These are phyloP conservation scores for Lathronympha strigana DNA, from an alignment of 2,888 invertebrate genomes.

Conservation along the genomic window DNA sequence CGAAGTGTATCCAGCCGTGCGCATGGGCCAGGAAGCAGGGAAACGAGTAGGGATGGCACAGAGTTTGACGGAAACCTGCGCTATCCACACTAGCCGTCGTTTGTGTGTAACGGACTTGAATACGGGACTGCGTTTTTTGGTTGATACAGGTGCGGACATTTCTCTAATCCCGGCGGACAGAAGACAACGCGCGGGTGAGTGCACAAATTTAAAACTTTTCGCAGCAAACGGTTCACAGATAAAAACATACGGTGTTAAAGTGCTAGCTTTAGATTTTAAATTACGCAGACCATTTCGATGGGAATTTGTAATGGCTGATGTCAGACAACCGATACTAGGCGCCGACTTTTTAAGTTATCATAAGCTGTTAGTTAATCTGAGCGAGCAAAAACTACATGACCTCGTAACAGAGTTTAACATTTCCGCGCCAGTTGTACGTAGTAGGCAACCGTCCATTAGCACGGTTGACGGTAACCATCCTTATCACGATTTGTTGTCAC, in stretches of 20 bases:
- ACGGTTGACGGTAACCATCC: background rate
- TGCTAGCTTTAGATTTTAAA: constrained; percentile 35
- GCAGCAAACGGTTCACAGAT: constrained; percentile 44
- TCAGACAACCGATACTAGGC: constrained; percentile 40
- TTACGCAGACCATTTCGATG: constrained; percentile 33
- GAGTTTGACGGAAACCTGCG: constrained; percentile 33
- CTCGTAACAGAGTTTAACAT: background rate
- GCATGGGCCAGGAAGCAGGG: constrained; percentile 39
- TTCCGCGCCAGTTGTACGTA: background rate
- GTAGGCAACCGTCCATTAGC: background rate
- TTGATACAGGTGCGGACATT: background rate
- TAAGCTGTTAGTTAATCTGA: constrained; percentile 37
- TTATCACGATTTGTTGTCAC: background rate
- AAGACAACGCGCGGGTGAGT: background rate
- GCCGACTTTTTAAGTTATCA: constrained; percentile 40
- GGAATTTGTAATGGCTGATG: constrained; percentile 41
- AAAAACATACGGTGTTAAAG: constrained; percentile 37
- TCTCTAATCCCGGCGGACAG: background rate
- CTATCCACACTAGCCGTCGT: constrained; percentile 22
- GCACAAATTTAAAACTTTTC: constrained; percentile 33
- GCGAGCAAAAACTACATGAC: background rate
- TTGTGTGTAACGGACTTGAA: constrained; percentile 40
- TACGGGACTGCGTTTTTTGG: constrained; percentile 6
- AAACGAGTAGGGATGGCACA: constrained; percentile 39
- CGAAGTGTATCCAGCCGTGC: constrained; percentile 42